These are phyloP conservation scores for Thripadectes ignobilis DNA, from an alignment of 2,797 vertebrate genomes.

Conservation along the genomic window DNA sequence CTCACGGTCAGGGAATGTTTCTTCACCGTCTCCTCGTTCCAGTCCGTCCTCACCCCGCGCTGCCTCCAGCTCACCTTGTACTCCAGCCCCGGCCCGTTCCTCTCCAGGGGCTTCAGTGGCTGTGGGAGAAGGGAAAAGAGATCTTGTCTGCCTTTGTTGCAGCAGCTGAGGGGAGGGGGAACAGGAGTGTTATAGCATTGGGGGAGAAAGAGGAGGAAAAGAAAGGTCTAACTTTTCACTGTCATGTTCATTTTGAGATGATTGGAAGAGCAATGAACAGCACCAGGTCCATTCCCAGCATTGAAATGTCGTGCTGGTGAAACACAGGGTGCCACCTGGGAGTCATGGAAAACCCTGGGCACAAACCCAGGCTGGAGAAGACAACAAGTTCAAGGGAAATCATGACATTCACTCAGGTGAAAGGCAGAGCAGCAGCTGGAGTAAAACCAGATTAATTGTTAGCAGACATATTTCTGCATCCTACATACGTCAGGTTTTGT, in stretches of 20 bases:
- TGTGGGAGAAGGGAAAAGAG: slow-evolving; percentile 54
- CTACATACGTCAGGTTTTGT: not conserved
- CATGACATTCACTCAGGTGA: not conserved
- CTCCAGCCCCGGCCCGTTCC: slow-evolving; percentile 91
- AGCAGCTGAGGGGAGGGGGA: not conserved
- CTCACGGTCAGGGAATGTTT: slow-evolving; percentile 88
- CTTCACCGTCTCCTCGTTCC: slow-evolving; percentile 87
- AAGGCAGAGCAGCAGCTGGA: not conserved
- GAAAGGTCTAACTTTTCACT: not conserved
- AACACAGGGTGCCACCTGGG: too few relatives aligned
- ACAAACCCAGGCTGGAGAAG: too few relatives aligned
- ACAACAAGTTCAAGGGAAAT: not conserved
- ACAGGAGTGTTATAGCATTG: rapidly evolving
- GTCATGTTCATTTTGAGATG: not conserved
- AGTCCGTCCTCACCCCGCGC: slow-evolving; percentile 80
- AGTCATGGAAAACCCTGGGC: too few relatives aligned
- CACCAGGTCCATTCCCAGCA: too few relatives aligned
- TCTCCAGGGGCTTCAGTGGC: slow-evolving; percentile 87
- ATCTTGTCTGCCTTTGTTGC: not conserved
- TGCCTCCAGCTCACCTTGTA: slow-evolving; percentile 91
- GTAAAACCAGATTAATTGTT: not conserved
- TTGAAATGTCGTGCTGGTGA: too few relatives aligned
- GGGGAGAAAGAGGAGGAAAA: not conserved
- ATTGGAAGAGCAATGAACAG: not conserved
- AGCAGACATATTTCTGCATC: not conserved